Evolutionary conservation across 2,797 vertebrate species (phyloP).

Genomic region (Fistularia commersonii): DNA sequence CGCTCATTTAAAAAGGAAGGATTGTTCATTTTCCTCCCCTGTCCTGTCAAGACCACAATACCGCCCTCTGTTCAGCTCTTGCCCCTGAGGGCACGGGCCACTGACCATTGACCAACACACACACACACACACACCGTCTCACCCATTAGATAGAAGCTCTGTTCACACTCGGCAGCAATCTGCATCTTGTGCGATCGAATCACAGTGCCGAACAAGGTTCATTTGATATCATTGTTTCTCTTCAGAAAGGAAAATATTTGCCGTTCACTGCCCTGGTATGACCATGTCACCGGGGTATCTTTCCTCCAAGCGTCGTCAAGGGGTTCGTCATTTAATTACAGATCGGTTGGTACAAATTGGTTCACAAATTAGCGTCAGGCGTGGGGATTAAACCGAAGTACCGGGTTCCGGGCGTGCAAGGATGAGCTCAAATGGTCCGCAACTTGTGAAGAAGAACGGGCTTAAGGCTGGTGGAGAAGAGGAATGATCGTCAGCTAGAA

Average conservation of each 20-base stretch:
- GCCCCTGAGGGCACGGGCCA: constrained; percentile 43
- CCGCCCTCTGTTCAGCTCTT: constrained; percentile 44
- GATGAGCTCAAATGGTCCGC: no score
- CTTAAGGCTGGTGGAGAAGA: constrained; percentile 9
- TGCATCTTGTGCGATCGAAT: constrained; percentile 20
- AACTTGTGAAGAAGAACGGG: constrained; percentile 20
- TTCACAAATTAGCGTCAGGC: no score
- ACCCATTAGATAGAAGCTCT: constrained; percentile 34
- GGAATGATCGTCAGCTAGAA: constrained; percentile 4
- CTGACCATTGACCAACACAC: constrained; percentile 43
- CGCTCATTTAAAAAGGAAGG: constrained; percentile 30
- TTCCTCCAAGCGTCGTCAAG: no score
- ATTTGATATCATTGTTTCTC: no score
- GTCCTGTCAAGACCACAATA: constrained; percentile 48
- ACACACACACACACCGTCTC: constrained; percentile 21
- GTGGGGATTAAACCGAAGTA: no score
- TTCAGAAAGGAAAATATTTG: no score
- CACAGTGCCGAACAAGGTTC: constrained; percentile 5
- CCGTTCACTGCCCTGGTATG: no score
- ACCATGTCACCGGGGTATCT: no score
- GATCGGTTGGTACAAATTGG: no score
- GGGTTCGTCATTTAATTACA: no score
- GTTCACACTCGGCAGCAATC: constrained; percentile 25
- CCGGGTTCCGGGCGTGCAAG: no score
- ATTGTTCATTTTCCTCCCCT: constrained; percentile 41